Evolutionary conservation across 2,113 vertebrate species (phyloP).

Genomic region (Psittacus erithacus): DNA sequence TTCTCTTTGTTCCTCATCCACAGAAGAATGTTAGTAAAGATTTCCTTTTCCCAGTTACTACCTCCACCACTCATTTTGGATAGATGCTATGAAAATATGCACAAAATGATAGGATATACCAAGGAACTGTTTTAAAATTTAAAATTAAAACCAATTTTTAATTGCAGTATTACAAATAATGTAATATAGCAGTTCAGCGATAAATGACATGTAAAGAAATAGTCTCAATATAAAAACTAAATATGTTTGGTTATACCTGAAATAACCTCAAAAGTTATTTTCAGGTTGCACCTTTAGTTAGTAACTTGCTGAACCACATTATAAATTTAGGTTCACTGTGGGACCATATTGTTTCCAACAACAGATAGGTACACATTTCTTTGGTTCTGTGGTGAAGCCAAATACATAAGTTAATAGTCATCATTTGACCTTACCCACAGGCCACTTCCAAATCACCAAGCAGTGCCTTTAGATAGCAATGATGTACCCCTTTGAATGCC

Average conservation of each 20-base stretch:
- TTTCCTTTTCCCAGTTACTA: background rate
- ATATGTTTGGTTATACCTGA: background rate
- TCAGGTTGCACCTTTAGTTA: background rate
- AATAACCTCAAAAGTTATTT: background rate
- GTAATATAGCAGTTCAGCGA: background rate
- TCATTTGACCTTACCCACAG: background rate
- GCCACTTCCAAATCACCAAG: background rate
- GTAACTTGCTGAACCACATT: background rate
- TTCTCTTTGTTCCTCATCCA: background rate
- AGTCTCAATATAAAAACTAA: background rate
- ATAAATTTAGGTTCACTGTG: background rate
- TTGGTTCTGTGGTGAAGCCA: background rate
- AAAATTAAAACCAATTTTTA: background rate
- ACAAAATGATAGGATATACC: background rate
- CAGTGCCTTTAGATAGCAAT: background rate
- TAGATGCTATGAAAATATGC: rapidly evolving
- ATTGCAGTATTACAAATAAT: background rate
- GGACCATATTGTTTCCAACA: background rate
- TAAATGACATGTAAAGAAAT: background rate
- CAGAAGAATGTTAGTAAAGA: rapidly evolving
- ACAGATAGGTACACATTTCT: rapidly evolving
- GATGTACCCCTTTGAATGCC: background rate
- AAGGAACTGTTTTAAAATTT: background rate
- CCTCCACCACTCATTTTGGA: background rate
- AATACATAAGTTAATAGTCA: background rate